phyloP scores from a whole-genome alignment of 37 sponge, comb jelly and placozoan species.

The Chondrilla cf. caribensis region DNA sequence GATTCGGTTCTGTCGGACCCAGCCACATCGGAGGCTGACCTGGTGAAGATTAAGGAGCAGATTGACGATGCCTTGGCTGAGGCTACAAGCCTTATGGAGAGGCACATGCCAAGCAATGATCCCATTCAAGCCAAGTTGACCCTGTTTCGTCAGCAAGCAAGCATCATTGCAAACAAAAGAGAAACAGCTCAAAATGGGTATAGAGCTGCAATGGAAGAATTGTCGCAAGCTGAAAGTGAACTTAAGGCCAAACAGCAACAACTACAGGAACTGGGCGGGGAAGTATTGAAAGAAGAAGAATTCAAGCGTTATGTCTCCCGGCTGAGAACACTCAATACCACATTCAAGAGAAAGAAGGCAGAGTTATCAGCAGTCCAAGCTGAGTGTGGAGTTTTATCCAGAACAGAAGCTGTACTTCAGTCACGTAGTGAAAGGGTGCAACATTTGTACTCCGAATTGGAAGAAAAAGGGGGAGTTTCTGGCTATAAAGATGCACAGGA shows the following conservation, averaged over 20 bases:
- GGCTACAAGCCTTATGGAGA: slow-evolving; percentile 65
- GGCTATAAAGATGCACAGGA: slow-evolving; percentile 83
- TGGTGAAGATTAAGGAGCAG: slow-evolving; percentile 59
- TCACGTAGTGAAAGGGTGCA: slow-evolving; percentile 51
- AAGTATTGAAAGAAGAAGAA: slow-evolving; percentile 79
- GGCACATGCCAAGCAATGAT: slow-evolving; percentile 72
- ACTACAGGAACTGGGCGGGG: slow-evolving; percentile 53
- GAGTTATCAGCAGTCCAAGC: slow-evolving; percentile 78
- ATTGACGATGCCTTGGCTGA: slow-evolving; percentile 67
- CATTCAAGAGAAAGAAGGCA: slow-evolving; percentile 84
- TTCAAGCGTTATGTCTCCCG: slow-evolving; percentile 72
- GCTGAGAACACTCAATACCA: slow-evolving; percentile 69
- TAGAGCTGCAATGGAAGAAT: slow-evolving; percentile 63
- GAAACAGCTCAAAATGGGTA: slow-evolving; percentile 55
- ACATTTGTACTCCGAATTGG: slow-evolving; percentile 59
- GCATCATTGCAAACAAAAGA: slow-evolving; percentile 78
- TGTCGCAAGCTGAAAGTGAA: slow-evolving; percentile 47
- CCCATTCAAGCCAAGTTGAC: slow-evolving; percentile 79
- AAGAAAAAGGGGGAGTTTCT: slow-evolving; percentile 82
- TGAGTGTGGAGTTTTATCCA: slow-evolving; percentile 85
- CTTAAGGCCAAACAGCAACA: slow-evolving; percentile 40
- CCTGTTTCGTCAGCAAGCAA: slow-evolving; percentile 95
- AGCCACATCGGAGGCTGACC: slow-evolving; percentile 72
- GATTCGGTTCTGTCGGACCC: slow-evolving; percentile 80
- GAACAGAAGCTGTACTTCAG: slow-evolving; percentile 89